Conservation (phyloP, 2,113 vertebrate species). For the Serilophus lunatus region DNA sequence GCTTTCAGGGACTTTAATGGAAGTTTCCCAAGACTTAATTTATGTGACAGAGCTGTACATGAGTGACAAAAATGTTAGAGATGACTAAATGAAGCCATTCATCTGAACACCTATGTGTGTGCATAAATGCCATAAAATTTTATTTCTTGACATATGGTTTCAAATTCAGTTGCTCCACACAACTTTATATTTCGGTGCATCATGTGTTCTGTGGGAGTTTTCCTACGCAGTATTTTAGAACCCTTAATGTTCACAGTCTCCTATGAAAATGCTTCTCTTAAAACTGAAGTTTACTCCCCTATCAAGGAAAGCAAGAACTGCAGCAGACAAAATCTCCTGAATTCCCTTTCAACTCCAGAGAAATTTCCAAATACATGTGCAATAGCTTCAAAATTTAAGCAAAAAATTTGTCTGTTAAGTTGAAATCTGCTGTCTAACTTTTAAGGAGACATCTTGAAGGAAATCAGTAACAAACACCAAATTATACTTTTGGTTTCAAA, state of each 20-base stretch:
- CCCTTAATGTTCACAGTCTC: not conserved
- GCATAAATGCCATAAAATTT: not conserved
- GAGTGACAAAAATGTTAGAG: not conserved
- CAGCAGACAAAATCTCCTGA: not conserved
- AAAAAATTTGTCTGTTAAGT: not conserved
- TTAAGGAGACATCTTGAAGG: not conserved
- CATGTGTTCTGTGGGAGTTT: slow-evolving; percentile 41
- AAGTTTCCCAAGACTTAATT: not conserved
- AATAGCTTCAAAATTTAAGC: not conserved
- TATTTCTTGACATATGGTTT: not conserved
- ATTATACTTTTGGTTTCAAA: not conserved
- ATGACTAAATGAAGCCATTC: not conserved
- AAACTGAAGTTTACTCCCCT: not conserved
- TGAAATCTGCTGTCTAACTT: not conserved
- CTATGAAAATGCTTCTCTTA: not conserved
- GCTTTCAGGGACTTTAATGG: not conserved
- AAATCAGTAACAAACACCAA: not conserved
- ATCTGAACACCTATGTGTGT: not conserved
- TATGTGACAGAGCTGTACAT: not conserved
- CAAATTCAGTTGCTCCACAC: not conserved
- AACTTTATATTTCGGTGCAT: slow-evolving; percentile 9
- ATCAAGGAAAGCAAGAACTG: not conserved
- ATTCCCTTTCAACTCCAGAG: not conserved
- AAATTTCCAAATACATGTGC: not conserved
- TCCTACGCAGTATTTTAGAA: slow-evolving; percentile 1